phyloP scores from a whole-genome alignment of 2,113 vertebrate genomes.

The Delphinapterus leucas region DNA sequence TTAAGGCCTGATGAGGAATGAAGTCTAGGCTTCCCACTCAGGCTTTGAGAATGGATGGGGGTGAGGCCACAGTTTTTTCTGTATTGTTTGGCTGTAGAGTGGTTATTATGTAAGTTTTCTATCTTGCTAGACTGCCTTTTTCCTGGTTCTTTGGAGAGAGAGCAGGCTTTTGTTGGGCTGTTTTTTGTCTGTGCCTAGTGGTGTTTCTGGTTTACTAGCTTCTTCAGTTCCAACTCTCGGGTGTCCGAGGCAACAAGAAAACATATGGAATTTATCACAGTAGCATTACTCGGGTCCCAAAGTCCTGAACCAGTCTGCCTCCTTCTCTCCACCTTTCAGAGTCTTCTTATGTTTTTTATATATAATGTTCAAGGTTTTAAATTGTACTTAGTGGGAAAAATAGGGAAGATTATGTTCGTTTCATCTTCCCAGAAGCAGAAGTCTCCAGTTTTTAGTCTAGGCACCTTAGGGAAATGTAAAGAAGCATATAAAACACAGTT shows the following conservation, averaged over 20 bases:
- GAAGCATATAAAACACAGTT: neutral
- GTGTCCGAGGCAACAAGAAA: neutral
- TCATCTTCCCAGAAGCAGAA: neutral
- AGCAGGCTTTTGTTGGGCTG: neutral
- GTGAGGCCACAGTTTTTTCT: neutral
- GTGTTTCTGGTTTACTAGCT: neutral
- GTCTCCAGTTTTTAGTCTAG: neutral
- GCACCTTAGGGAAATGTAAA: neutral
- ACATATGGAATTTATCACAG: neutral
- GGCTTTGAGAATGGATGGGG: neutral
- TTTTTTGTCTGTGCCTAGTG: neutral
- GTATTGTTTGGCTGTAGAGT: neutral
- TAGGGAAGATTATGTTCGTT: neutral
- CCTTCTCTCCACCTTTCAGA: neutral
- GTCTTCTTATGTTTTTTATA: neutral
- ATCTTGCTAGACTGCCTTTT: neutral
- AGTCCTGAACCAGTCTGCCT: neutral
- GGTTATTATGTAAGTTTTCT: neutral
- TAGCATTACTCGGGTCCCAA: neutral
- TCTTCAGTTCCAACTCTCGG: neutral
- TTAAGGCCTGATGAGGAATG: neutral
- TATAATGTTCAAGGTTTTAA: neutral
- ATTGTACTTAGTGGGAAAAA: neutral
- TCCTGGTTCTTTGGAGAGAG: neutral
- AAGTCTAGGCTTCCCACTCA: neutral